These are phyloP conservation scores for Metellina segmentata DNA, from an alignment of 2,888 invertebrate genomes.

Conservation along the genomic window DNA sequence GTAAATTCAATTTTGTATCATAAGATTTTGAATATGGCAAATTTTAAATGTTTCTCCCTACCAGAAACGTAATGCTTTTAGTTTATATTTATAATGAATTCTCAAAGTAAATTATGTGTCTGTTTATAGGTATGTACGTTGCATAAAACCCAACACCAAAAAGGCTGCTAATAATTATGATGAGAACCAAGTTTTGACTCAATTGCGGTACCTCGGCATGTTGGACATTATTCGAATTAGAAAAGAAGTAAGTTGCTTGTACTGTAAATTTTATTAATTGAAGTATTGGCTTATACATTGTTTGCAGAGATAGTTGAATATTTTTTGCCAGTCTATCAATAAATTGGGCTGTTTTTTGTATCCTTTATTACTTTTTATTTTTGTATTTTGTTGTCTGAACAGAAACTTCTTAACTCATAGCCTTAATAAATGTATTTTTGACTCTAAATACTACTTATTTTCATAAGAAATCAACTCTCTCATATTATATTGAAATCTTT, in stretches of 20 bases:
- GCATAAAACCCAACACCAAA: constrained; percentile 94
- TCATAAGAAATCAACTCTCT: too few species aligned
- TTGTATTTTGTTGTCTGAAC: neutral
- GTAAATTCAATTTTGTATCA: too few species aligned
- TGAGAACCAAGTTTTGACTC: constrained; percentile 90
- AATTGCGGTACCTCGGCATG: constrained; percentile 94
- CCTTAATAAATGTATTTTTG: neutral
- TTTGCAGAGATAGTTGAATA: neutral
- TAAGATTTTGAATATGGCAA: too few species aligned
- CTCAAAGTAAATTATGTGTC: neutral
- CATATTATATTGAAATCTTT: too few species aligned
- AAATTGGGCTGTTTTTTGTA: neutral
- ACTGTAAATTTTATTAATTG: too few species aligned
- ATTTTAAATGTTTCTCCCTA: neutral
- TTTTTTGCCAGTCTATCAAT: neutral
- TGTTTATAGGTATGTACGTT: constrained; percentile 88
- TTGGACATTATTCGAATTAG: constrained; percentile 94
- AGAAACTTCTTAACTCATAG: neutral
- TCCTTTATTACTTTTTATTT: neutral
- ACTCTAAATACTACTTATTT: too few species aligned
- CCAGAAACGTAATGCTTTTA: neutral
- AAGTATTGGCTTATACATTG: too few species aligned
- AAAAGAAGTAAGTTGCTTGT: constrained; percentile 85
- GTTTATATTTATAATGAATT: neutral
- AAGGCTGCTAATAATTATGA: constrained; percentile 91